phyloP scores from a whole-genome alignment of 2,113 vertebrate genomes.

The Rhabdomys dilectus region DNA sequence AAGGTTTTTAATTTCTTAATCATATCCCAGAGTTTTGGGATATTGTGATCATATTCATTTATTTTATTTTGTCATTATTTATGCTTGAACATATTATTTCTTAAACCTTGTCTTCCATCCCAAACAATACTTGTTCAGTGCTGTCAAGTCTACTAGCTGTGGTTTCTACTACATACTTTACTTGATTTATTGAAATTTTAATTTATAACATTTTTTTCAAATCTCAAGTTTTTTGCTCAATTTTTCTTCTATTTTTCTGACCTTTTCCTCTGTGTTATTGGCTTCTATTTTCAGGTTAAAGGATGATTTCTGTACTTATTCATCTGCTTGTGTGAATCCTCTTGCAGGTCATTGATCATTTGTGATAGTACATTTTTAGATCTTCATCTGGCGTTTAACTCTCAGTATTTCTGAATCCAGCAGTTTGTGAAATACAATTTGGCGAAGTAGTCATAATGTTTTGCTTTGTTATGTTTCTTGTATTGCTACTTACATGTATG shows the following conservation, averaged over 20 bases:
- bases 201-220: not conserved
- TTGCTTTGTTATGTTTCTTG: not conserved
- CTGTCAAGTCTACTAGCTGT: not conserved
- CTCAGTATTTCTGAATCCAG: not conserved
- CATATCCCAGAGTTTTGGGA: not conserved
- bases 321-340: not conserved
- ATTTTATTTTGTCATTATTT: not conserved
- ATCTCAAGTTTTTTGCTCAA: not conserved
- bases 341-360: not conserved
- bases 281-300: not conserved
- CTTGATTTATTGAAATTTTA: not conserved
- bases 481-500: not conserved
- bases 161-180: not conserved
- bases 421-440: not conserved
- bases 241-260: not conserved
- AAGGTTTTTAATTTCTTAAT: not conserved
- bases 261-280: not conserved
- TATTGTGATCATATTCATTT: not conserved
- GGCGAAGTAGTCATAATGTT: not conserved
- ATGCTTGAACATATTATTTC: not conserved
- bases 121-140: not conserved
- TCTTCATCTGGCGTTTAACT: not conserved
- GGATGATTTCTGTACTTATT: not conserved
- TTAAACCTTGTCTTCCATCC: not conserved
- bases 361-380: not conserved